Conservation (phyloP, 2,113 vertebrate genomes). For the Poeciliopsis prolifica region DNA sequence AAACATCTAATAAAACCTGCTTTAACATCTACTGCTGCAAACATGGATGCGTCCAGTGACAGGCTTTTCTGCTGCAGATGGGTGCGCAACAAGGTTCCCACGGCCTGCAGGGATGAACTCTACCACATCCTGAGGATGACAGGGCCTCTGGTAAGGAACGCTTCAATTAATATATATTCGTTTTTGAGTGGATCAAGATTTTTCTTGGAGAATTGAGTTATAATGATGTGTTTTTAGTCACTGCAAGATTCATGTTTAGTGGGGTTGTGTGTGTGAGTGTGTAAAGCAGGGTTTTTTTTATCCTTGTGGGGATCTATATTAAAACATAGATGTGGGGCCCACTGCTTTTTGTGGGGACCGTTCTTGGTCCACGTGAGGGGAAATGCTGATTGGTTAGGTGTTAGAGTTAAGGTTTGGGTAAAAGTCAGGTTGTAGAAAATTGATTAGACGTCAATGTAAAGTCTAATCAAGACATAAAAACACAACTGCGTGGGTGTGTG, state of each 20-base stretch:
- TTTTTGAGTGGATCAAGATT: background rate
- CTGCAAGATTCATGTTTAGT: background rate
- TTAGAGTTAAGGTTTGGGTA: too few species aligned
- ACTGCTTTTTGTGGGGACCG: too few species aligned
- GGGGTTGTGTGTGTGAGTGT: background rate
- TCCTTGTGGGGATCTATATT: too few species aligned
- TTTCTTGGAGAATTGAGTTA: background rate
- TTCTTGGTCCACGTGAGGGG: too few species aligned
- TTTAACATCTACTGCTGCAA: slow-evolving; percentile 7
- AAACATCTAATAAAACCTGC: background rate
- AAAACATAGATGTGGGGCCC: too few species aligned
- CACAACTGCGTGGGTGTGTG: too few species aligned
- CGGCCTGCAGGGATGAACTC: slow-evolving; percentile 69
- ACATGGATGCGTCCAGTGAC: slow-evolving; percentile 56
- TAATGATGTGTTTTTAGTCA: background rate
- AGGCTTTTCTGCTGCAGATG: slow-evolving; percentile 71
- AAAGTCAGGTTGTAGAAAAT: too few species aligned
- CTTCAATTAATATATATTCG: background rate
- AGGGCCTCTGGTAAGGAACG: slow-evolving; percentile 71
- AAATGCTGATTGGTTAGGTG: too few species aligned
- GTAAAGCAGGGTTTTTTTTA: too few species aligned
- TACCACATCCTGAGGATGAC: slow-evolving; percentile 76
- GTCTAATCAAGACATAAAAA: too few species aligned
- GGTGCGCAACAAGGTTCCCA: slow-evolving; percentile 61
- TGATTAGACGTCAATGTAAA: too few species aligned